A percentile compares a stretch with the other conserved stretches of the same genome.
Conservation (phyloP, 2,797 vertebrate genomes). For the Erpetoichthys calabaricus region DNA sequence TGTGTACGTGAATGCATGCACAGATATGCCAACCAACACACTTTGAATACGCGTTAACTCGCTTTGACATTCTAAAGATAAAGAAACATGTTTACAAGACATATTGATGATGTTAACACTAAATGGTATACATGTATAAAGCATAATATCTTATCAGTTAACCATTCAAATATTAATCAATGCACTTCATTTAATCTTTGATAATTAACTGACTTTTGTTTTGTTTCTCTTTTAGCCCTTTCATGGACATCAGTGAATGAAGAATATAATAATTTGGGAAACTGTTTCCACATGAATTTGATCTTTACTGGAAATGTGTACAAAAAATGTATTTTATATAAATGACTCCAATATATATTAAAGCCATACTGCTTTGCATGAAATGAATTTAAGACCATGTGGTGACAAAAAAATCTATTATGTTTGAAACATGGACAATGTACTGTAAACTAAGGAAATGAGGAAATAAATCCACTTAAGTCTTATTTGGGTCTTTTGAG, state of each 20-base stretch:
- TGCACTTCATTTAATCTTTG: slow-evolving; percentile 4
- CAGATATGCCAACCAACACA: no score
- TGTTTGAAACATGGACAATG: not conserved
- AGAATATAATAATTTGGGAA: slow-evolving; percentile 8
- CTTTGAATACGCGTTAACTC: no score
- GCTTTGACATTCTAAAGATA: no score
- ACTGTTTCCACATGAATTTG: slow-evolving; percentile 12
- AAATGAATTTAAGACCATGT: slow-evolving; percentile 7
- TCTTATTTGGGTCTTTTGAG: slow-evolving; percentile 36
- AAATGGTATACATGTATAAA: no score
- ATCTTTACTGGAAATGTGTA: slow-evolving; percentile 8
- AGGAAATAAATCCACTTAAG: slow-evolving; percentile 29
- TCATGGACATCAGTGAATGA: slow-evolving; percentile 25
- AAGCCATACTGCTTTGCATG: slow-evolving; percentile 40
- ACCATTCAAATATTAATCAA: not conserved
- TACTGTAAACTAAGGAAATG: slow-evolving; percentile 19
- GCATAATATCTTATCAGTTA: no score
- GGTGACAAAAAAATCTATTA: not conserved
- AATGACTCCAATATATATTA: slow-evolving; percentile 11
- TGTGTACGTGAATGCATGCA: no score
- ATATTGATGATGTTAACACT: no score
- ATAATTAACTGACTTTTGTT: slow-evolving; percentile 8
- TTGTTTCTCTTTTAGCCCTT: slow-evolving; percentile 37
- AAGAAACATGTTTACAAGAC: no score
- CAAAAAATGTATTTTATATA: slow-evolving; percentile 18